Conservation (phyloP, 2,888 invertebrate genomes). For the Cantharis flavilabris region DNA sequence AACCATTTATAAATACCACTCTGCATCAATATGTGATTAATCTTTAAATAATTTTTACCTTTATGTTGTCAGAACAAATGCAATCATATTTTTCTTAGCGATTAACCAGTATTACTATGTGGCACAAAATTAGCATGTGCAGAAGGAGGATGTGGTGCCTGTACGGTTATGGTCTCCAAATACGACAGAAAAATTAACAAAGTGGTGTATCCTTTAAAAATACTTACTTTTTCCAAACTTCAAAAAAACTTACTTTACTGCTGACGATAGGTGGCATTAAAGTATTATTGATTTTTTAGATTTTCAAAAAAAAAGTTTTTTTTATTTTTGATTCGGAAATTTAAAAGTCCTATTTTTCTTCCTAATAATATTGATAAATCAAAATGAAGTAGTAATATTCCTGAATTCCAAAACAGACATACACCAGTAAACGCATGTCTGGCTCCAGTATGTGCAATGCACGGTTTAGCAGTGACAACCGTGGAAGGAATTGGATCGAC, state of each 20-base stretch:
- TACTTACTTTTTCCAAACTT: not conserved
- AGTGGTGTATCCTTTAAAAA: constrained; percentile 58
- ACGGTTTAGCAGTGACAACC: constrained; percentile 88
- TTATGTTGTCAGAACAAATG: too few relatives aligned
- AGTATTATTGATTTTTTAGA: too few relatives aligned
- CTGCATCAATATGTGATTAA: not conserved
- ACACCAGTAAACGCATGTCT: constrained; percentile 88
- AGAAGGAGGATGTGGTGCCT: constrained; percentile 94
- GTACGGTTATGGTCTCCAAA: constrained; percentile 90
- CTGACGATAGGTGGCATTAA: too few relatives aligned
- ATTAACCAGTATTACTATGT: constrained; percentile 66
- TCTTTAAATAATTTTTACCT: too few relatives aligned
- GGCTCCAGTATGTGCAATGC: constrained; percentile 83
- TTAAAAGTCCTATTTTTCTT: too few relatives aligned
- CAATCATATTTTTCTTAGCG: constrained; percentile 31
- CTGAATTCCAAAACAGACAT: constrained; percentile 61
- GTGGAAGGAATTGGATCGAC: constrained; percentile 92
- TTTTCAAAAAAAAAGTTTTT: too few relatives aligned
- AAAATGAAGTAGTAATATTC: not conserved
- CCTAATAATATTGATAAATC: too few relatives aligned
- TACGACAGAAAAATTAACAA: constrained; percentile 62
- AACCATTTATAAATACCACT: not conserved
- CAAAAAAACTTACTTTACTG: too few relatives aligned
- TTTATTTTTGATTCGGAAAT: too few relatives aligned
- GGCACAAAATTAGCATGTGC: constrained; percentile 93